phyloP scores from a whole-genome alignment of 2,113 vertebrate genomes.

The Burhinus oedicnemus region DNA sequence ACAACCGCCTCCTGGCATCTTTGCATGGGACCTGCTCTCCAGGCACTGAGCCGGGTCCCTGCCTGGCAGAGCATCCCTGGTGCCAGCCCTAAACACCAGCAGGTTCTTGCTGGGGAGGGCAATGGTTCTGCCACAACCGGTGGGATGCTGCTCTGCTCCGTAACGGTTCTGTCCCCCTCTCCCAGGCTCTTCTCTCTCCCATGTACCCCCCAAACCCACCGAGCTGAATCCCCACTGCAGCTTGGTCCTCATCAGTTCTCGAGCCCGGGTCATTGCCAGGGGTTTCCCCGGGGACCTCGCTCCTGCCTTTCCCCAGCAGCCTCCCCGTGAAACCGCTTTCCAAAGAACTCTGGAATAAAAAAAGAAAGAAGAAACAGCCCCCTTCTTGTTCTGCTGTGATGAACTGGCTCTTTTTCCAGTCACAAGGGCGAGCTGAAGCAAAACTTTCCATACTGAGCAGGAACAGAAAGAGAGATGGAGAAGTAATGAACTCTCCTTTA shows the following conservation, averaged over 20 bases:
- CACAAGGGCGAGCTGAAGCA: constrained; percentile 64
- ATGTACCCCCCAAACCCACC: rapidly evolving
- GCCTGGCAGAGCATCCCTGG: not conserved
- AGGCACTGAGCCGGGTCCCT: no score
- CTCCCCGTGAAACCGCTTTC: constrained; percentile 22
- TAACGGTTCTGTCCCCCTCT: rapidly evolving
- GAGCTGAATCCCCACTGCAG: not conserved
- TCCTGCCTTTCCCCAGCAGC: not conserved
- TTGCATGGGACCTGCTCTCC: no score
- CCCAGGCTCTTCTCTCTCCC: no score
- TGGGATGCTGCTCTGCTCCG: not conserved
- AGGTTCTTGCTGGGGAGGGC: not conserved
- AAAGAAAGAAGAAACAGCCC: not conserved
- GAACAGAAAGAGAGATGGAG: not conserved
- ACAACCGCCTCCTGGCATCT: rapidly evolving
- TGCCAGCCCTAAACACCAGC: not conserved
- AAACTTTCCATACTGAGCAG: constrained; percentile 63
- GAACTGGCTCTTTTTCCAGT: constrained; percentile 66
- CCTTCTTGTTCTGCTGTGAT: constrained; percentile 25
- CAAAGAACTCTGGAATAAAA: not conserved
- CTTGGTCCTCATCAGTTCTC: not conserved
- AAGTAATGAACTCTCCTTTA: not conserved
- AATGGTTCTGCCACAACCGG: rapidly evolving
- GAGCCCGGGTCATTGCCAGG: not conserved
- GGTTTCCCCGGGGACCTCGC: not conserved